Percentiles rank a stretch among this genome's conserved stretches.
phyloP scores from a whole-genome alignment of 2,113 vertebrate species.

The Myodes glareolus region DNA sequence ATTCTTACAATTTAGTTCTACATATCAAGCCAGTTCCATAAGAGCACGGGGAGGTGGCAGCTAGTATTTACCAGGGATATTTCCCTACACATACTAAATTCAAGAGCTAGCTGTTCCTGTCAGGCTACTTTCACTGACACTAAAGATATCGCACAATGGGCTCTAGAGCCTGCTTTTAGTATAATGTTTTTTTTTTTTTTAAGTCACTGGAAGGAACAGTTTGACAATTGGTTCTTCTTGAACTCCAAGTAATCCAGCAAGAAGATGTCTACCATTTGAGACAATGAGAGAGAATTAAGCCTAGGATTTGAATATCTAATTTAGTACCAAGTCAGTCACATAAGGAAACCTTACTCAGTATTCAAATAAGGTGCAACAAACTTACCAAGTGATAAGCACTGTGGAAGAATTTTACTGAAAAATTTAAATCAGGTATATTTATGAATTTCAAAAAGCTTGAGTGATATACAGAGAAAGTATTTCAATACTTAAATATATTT shows the following conservation, averaged over 20 bases:
- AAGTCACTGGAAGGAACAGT: background rate
- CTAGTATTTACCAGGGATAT: background rate
- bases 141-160: background rate
- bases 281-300: background rate
- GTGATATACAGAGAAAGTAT: background rate
- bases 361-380: background rate
- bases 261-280: background rate
- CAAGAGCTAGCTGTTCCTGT: background rate
- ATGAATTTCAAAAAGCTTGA: background rate
- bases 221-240: no score
- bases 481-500: background rate
- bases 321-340: background rate
- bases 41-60: background rate
- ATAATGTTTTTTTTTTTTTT: background rate
- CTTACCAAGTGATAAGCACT: background rate
- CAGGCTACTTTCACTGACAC: background rate
- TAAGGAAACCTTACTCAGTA: no score
- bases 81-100: background rate
- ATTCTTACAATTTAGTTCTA: background rate
- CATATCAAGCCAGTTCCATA: background rate
- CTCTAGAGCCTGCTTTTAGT: background rate
- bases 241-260: background rate
- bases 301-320: background rate
- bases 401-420: background rate
- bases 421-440: background rate